These are phyloP conservation scores for Varanus salvator DNA, from an alignment of 2,113 vertebrate species.

Conservation along the genomic window DNA sequence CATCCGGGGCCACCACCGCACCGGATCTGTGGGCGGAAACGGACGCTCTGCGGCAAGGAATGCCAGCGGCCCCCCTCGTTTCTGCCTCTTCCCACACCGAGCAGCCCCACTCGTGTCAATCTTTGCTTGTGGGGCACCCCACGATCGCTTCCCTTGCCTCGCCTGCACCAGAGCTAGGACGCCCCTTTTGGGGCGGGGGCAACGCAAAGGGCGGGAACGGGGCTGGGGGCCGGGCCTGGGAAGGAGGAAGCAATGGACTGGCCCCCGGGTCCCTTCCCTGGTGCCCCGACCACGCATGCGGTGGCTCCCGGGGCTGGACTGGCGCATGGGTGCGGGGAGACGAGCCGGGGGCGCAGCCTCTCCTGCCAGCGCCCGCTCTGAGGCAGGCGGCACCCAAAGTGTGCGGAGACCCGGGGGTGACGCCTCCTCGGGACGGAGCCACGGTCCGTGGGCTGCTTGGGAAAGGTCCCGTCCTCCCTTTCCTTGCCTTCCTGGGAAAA, in stretches of 20 bases:
- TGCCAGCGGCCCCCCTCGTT: too few relatives aligned
- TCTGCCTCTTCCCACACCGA: too few relatives aligned
- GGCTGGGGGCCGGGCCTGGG: too few relatives aligned
- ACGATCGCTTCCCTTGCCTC: too few relatives aligned
- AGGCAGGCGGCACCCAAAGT: neutral
- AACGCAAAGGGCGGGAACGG: too few relatives aligned
- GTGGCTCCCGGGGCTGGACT: neutral
- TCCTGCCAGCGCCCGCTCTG: constrained; percentile 13
- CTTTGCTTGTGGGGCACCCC: too few relatives aligned
- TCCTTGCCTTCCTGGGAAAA: neutral
- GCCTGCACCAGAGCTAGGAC: too few relatives aligned
- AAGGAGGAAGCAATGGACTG: neutral
- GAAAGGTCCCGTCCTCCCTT: neutral
- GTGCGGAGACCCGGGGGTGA: neutral
- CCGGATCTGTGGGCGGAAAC: too few relatives aligned
- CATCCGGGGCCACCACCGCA: too few relatives aligned
- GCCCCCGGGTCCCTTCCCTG: neutral
- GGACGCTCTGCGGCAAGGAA: too few relatives aligned
- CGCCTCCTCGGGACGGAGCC: neutral
- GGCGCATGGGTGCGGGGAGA: neutral
- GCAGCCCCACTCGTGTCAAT: too few relatives aligned
- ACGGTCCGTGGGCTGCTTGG: neutral
- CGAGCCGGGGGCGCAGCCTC: neutral
- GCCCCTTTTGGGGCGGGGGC: too few relatives aligned
- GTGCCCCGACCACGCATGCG: neutral